Conservation (phyloP, 2,797 vertebrate species). For the Gouania willdenowi region DNA sequence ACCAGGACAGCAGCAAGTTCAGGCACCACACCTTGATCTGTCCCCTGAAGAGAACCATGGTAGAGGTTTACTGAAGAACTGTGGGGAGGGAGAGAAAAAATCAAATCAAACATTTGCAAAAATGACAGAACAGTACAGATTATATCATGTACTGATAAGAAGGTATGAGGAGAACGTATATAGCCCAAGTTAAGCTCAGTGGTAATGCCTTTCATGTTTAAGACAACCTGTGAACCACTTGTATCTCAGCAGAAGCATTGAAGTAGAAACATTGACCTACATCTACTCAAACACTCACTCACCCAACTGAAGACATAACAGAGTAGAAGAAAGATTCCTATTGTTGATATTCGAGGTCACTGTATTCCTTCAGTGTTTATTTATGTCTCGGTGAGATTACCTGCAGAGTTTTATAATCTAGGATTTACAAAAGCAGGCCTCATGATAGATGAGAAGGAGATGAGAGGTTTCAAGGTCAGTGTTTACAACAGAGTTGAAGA, state of each 20-base stretch:
- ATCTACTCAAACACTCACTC: constrained; percentile 16
- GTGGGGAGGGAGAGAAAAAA: neutral
- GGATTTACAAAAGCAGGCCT: constrained; percentile 15
- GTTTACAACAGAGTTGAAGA: neutral
- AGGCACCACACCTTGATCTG: constrained; percentile 37
- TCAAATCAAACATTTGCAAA: neutral
- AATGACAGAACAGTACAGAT: neutral
- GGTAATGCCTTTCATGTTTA: constrained; percentile 42
- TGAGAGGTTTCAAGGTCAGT: constrained; percentile 44
- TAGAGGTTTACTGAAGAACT: too few species aligned
- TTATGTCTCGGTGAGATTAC: neutral
- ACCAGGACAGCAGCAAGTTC: constrained; percentile 30
- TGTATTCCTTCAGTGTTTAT: constrained; percentile 4
- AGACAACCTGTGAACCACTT: constrained; percentile 24
- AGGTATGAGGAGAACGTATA: too few species aligned
- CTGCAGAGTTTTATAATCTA: neutral
- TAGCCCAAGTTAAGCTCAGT: neutral
- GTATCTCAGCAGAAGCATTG: constrained; percentile 38
- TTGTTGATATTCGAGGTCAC: constrained; percentile 27
- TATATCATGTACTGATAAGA: too few species aligned
- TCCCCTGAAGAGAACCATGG: constrained; percentile 20
- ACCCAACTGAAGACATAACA: constrained; percentile 15
- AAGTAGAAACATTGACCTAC: constrained; percentile 67
- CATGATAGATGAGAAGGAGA: constrained; percentile 15
- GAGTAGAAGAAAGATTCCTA: neutral